Base-by-base conservation (phyloP, 1,140 invertebrate species). In the Calephelis virginiensis region DNA sequence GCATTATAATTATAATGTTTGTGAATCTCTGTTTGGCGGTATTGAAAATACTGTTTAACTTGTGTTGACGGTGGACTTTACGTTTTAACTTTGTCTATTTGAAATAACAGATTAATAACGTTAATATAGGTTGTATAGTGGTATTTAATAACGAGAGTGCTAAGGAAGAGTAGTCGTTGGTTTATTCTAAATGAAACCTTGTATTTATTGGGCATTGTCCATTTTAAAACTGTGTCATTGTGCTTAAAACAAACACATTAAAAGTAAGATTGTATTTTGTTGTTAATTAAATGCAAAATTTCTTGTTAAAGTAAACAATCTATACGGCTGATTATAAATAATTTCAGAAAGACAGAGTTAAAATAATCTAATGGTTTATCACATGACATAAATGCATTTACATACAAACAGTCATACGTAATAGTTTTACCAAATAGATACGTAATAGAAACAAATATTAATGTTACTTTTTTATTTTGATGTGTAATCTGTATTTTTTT, bases 381-480 rank as follows among this genome's bases (percentile, higher is more conserved):
- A 28, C 50, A 53, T 37, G n/a, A 28, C 8, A 10, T 37, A 37
- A 8, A 59, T 37, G 53, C 53, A 28, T 59, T 59, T 59, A 17
- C 50, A 59, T 59, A n/a, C 12, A 59, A 37, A 59, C 53, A 59
- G 53, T 59, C 53, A 59, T 59, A 59, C 53, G 28, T 59, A 38
- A 6, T 59, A 59, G 53, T 1, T n/a, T 38, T 59, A 59, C 53
- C 28, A 59, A 59, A 59, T 59, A 59, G 28, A 14, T 59, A 59
- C 37, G 6, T 59, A 37, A 59, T 59, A 56, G 37, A n/a, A 53
- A 17, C 1, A 56, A 37, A 59, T 28, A 38, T 37, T 59, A 38
- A 56, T 11, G n/a, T 28, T 59, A 38, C 37, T 12, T 59, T 38
- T 59, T 59, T 59, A 59, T 59, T 59, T 7, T 43, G 40, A 43